Conservation (phyloP, 2,113 vertebrate genomes). For the Recurvirostra avosetta region DNA sequence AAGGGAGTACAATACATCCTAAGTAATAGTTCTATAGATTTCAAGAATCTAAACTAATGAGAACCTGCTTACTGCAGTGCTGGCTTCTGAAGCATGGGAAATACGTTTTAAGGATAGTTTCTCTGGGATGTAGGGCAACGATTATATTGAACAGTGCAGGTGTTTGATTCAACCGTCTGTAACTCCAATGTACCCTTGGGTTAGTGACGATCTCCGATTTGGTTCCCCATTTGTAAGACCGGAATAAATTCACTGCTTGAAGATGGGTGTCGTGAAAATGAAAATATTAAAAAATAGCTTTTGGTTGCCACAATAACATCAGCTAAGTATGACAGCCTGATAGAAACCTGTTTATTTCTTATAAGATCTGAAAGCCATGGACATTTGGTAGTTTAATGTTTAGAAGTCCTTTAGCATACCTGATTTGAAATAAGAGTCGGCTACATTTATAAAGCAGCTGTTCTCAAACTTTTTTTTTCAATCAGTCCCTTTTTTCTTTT, state of each 20-base stretch:
- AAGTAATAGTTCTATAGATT: neutral
- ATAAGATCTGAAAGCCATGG: neutral
- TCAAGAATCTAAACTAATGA: neutral
- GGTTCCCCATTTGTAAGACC: neutral
- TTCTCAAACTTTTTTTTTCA: neutral
- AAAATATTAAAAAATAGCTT: neutral
- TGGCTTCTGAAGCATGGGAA: neutral
- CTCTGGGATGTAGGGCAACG: neutral
- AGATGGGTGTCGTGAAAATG: neutral
- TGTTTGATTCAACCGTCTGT: neutral
- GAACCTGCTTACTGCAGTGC: neutral
- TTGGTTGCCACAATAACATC: neutral
- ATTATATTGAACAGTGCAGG: neutral
- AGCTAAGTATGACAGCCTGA: neutral
- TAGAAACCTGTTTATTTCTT: neutral
- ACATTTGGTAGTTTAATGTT: neutral
- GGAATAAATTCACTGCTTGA: neutral
- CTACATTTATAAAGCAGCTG: neutral
- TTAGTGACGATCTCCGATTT: neutral
- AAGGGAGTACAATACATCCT: neutral
- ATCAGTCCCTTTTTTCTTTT: neutral
- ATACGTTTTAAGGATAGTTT: neutral
- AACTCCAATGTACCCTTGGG: neutral
- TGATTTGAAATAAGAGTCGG: neutral
- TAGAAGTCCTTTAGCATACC: neutral